Conservation (phyloP, 2,797 vertebrate genomes). For the Microctenopoma steveboyesi region DNA sequence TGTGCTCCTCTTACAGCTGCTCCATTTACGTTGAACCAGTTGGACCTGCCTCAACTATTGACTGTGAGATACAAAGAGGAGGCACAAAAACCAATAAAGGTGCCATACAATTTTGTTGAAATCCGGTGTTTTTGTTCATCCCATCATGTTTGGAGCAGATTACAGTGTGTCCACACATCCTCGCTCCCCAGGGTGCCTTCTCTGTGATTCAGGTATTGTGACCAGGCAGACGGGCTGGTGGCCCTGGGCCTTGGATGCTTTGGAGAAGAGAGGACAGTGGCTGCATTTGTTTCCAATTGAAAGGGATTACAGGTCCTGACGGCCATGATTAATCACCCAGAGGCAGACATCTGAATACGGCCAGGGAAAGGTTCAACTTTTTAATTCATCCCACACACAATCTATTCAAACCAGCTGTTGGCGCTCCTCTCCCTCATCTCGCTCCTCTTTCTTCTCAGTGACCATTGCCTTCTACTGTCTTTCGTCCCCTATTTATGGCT, state of each 20-base stretch:
- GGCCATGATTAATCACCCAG: slow-evolving; percentile 95
- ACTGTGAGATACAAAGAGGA: slow-evolving; percentile 58
- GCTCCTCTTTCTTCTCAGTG: slow-evolving; percentile 79
- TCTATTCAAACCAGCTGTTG: slow-evolving; percentile 89
- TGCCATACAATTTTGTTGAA: slow-evolving; percentile 74
- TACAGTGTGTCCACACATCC: slow-evolving; percentile 71
- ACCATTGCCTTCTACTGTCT: slow-evolving; percentile 79
- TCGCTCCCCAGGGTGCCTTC: slow-evolving; percentile 62
- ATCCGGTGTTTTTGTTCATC: slow-evolving; percentile 67
- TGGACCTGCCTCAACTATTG: slow-evolving; percentile 58
- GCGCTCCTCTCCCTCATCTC: slow-evolving; percentile 78
- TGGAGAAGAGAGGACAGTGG: slow-evolving; percentile 86
- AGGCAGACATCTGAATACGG: slow-evolving; percentile 93
- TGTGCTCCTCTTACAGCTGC: slow-evolving; percentile 3
- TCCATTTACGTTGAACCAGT: slow-evolving; percentile 36
- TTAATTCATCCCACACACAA: slow-evolving; percentile 87
- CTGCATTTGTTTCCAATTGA: slow-evolving; percentile 93
- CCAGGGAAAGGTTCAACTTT: slow-evolving; percentile 89
- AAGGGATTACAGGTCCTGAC: slow-evolving; percentile 96
- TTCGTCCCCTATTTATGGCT: slow-evolving; percentile 73
- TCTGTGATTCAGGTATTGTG: slow-evolving; percentile 80
- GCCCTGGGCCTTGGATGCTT: slow-evolving; percentile 77
- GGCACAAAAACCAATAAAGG: slow-evolving; percentile 68
- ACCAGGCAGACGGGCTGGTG: slow-evolving; percentile 76
- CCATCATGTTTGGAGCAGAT: slow-evolving; percentile 80